A percentile compares a stretch with the other conserved stretches of the same genome.
Evolutionary conservation across 2,888 invertebrate genomes (phyloP).

Genomic region (Cantharis rustica): DNA sequence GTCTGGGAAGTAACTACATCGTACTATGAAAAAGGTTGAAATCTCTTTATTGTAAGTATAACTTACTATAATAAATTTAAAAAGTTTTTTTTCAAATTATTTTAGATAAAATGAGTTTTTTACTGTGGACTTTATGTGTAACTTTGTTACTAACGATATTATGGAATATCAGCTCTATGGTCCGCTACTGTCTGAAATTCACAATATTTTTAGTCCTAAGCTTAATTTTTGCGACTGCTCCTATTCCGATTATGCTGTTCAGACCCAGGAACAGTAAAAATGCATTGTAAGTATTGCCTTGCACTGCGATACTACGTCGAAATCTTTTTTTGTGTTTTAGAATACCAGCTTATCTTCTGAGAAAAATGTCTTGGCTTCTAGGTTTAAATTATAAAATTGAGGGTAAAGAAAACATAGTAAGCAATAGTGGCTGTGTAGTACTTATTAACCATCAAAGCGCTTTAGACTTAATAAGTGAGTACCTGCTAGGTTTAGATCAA

Average conservation of each 20-base stretch:
- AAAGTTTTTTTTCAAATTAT: neutral
- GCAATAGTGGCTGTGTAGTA: conserved; percentile 77
- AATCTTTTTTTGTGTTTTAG: conserved; percentile 54
- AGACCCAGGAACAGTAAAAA: conserved; percentile 76
- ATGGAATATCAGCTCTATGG: conserved; percentile 63
- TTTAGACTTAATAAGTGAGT: conserved; percentile 79
- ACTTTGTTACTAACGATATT: conserved; percentile 37
- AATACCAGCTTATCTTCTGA: conserved; percentile 70
- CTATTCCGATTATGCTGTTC: conserved; percentile 77
- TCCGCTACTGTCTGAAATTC: conserved; percentile 75
- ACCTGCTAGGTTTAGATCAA: neutral
- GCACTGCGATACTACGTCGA: neutral
- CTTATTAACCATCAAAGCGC: conserved; percentile 89
- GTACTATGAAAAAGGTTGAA: too few species aligned
- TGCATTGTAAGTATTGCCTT: conserved; percentile 70
- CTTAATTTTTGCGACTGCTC: conserved; percentile 65
- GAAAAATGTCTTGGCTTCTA: conserved; percentile 61
- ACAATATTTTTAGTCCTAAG: conserved; percentile 66
- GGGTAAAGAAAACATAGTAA: conserved; percentile 76
- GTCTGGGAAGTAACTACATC: too few species aligned
- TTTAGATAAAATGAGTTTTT: conserved; percentile 17
- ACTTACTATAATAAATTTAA: neutral
- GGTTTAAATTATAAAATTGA: conserved; percentile 75
- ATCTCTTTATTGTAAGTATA: too few species aligned
- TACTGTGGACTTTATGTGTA: conserved; percentile 5